These are phyloP conservation scores for Panonychus citri DNA, from an alignment of 1,140 invertebrate genomes.

Conservation along the genomic window DNA sequence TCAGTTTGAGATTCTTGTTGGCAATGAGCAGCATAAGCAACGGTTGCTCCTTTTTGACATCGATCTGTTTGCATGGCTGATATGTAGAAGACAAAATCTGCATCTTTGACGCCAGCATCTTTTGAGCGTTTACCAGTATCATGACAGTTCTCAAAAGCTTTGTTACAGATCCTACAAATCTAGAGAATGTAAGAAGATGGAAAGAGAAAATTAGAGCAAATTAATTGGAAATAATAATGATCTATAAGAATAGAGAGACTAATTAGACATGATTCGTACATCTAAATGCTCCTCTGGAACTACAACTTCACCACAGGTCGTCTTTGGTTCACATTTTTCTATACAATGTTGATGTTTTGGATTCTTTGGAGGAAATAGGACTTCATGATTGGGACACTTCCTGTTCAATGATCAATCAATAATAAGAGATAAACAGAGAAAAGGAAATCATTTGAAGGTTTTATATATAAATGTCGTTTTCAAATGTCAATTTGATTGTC, in stretches of 20 bases:
- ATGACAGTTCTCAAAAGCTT: conserved; percentile 51
- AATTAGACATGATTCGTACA: conserved; percentile 30
- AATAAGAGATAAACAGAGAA: background rate
- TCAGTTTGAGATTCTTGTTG: conserved; percentile 48
- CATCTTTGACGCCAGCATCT: conserved; percentile 43
- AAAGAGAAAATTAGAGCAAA: background rate
- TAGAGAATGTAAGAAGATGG: conserved; percentile 23
- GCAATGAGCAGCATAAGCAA: conserved; percentile 89
- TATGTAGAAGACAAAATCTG: conserved; percentile 92
- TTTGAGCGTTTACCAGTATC: conserved; percentile 22
- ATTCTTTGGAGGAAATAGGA: conserved; percentile 24
- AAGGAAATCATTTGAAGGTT: background rate
- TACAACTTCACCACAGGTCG: conserved; percentile 77
- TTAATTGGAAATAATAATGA: background rate
- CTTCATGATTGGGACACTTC: conserved; percentile 25
- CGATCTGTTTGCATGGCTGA: conserved; percentile 75
- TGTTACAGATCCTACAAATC: conserved; percentile 62
- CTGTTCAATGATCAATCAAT: conserved; percentile 26
- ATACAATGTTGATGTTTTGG: conserved; percentile 55
- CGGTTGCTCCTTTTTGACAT: conserved; percentile 61
- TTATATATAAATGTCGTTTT: background rate
- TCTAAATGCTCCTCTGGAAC: conserved; percentile 79
- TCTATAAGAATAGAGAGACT: background rate
- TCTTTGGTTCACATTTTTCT: conserved; percentile 50
- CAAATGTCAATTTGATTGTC: no score